phyloP scores from a whole-genome alignment of 2,888 invertebrate genomes.

The Cremastinae sp. region DNA sequence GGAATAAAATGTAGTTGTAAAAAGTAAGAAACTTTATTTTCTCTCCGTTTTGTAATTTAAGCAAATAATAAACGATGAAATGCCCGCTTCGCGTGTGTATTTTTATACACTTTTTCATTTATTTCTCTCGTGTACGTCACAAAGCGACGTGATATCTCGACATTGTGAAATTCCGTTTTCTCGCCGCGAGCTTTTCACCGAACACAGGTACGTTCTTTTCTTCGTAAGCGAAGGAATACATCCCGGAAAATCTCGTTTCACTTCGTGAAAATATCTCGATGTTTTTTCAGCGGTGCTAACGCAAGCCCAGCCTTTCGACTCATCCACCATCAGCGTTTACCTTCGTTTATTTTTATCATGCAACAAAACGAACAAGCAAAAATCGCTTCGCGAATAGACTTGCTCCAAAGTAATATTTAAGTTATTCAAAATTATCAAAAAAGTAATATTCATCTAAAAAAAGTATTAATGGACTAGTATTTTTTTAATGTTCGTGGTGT shows the following conservation, averaged over 20 bases:
- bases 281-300: constrained; percentile 24
- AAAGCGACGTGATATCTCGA: constrained; percentile 40
- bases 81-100: not conserved
- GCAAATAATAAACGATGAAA: not conserved
- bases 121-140: constrained; percentile 8
- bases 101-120: not conserved
- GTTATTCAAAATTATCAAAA: constrained; percentile 24
- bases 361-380: constrained; percentile 3
- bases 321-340: not conserved
- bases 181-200: not conserved
- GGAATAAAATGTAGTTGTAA: too few relatives aligned
- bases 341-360: too few relatives aligned
- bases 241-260: constrained; percentile 2
- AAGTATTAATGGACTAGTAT: constrained; percentile 1
- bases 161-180: constrained; percentile 53
- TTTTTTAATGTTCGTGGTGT: constrained; percentile 17
- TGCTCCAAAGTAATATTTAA: constrained; percentile 14
- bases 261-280: constrained; percentile 5
- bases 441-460: constrained; percentile 14
- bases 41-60: too few relatives aligned
- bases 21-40: too few relatives aligned
- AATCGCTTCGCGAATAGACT: not conserved
- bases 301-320: not conserved
- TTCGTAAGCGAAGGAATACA: constrained; percentile 11
- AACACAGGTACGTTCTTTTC: constrained; percentile 1